phyloP scores from a whole-genome alignment of 2,888 invertebrate genomes.

The Scaptomyza caliginosa region DNA sequence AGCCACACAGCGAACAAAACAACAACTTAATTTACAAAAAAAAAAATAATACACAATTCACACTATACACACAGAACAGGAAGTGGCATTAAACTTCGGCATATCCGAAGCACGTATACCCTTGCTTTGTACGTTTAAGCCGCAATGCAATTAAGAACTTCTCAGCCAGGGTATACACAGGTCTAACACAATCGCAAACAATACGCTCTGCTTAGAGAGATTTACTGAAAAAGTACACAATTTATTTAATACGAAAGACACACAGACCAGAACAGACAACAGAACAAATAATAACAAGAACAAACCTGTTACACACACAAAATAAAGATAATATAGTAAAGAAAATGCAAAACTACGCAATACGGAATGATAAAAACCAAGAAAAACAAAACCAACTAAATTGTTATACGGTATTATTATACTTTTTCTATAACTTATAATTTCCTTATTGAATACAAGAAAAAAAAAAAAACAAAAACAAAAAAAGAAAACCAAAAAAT shows the following conservation, averaged over 20 bases:
- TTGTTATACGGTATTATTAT: conserved; percentile 84
- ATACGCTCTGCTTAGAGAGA: conserved; percentile 37
- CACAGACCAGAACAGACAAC: conserved; percentile 28
- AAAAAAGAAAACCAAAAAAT: conserved; percentile 37
- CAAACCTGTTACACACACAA: conserved; percentile 45
- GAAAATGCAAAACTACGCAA: conserved; percentile 42
- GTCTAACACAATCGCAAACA: conserved; percentile 31
- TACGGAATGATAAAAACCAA: conserved; percentile 37
- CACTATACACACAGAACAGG: conserved; percentile 30
- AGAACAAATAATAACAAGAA: conserved; percentile 34
- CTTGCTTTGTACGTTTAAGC: conserved; percentile 34
- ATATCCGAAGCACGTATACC: conserved; percentile 16
- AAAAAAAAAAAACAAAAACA: conserved; percentile 43
- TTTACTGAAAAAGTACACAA: conserved; percentile 34
- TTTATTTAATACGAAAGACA: conserved; percentile 46
- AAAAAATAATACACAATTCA: conserved; percentile 18
- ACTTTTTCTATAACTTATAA: conserved; percentile 84
- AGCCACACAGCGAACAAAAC: conserved; percentile 33
- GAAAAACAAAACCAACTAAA: conserved; percentile 64
- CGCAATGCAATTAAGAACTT: no score
- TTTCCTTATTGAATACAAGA: conserved; percentile 81
- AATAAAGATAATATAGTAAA: conserved; percentile 43
- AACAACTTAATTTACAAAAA: conserved; percentile 15
- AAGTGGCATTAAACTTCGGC: conserved; percentile 16
- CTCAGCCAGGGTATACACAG: conserved; percentile 27